Percentiles rank a stretch among this genome's conserved stretches.
phyloP scores from a whole-genome alignment of 2,888 invertebrate species.

The Nemurella pictetii region DNA sequence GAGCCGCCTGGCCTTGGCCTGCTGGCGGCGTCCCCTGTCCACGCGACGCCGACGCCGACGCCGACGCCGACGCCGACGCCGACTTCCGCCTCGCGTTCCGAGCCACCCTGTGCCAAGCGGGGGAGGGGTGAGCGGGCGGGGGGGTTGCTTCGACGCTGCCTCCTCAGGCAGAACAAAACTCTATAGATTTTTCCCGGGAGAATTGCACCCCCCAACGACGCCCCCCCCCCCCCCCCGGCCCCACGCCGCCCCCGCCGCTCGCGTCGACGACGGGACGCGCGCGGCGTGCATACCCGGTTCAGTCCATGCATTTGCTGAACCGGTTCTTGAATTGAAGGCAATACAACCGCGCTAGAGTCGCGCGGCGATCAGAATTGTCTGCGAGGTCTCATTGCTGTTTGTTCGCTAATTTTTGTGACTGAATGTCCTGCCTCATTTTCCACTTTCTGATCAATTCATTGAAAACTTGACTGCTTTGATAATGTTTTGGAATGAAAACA shows the following conservation, averaged over 20 bases:
- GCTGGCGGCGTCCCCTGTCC: too few species aligned
- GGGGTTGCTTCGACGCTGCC: constrained; percentile 27
- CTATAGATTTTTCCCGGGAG: constrained; percentile 30
- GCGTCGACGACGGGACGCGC: not conserved
- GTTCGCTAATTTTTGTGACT: too few species aligned
- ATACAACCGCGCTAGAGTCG: too few species aligned
- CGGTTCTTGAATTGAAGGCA: not conserved
- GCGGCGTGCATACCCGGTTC: not conserved
- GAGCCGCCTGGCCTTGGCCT: too few species aligned
- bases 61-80: not conserved
- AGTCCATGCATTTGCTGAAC: not conserved
- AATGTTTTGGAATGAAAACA: too few species aligned
- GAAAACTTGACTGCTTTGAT: too few species aligned
- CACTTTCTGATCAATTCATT: too few species aligned
- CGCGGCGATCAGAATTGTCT: too few species aligned
- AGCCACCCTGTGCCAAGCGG: not conserved
- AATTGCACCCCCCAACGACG: not conserved
- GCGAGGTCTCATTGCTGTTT: too few species aligned
- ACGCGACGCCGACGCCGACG: not conserved
- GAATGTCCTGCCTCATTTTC: too few species aligned
- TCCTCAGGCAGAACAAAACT: constrained; percentile 23
- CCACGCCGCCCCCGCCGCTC: not conserved
- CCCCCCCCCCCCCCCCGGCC: not conserved
- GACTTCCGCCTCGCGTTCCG: not conserved
- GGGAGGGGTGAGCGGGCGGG: constrained; percentile 32